phyloP scores from a whole-genome alignment of 2,888 invertebrate genomes.

The Drosophila ustulata region DNA sequence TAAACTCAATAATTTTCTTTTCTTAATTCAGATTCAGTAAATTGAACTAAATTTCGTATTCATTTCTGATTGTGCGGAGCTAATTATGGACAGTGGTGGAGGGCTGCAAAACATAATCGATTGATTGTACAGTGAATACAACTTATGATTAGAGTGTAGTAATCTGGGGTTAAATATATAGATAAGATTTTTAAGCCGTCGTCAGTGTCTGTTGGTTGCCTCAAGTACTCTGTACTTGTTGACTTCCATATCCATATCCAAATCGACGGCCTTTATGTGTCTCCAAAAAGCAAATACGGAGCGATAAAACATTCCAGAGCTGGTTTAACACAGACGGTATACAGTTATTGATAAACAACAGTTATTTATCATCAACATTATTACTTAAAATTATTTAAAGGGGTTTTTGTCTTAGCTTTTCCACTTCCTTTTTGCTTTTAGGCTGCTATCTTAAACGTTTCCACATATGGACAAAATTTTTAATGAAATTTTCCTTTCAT shows the following conservation, averaged over 20 bases:
- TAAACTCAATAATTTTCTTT: constrained; percentile 29
- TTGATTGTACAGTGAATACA: constrained; percentile 34
- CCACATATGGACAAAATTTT: constrained; percentile 29
- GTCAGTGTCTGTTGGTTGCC: constrained; percentile 7
- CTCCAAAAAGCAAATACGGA: constrained; percentile 57
- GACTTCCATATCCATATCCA: constrained; percentile 7
- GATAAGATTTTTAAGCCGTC: constrained; percentile 29
- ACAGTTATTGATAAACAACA: constrained; percentile 76
- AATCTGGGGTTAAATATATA: constrained; percentile 41
- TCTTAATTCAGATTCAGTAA: constrained; percentile 4
- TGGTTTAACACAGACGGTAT: constrained; percentile 81
- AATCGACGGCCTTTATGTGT: constrained; percentile 27
- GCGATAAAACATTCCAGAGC: constrained; percentile 76
- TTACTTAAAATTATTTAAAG: constrained; percentile 75
- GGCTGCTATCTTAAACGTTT: constrained; percentile 36
- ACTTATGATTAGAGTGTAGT: constrained; percentile 30
- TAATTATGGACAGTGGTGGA: background rate
- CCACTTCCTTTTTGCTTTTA: constrained; percentile 13
- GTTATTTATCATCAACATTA: constrained; percentile 64
- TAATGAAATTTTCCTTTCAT: constrained; percentile 48
- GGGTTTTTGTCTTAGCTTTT: constrained; percentile 37
- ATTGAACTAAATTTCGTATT: constrained; percentile 26
- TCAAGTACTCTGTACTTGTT: constrained; percentile 45
- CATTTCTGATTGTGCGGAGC: constrained; percentile 24
- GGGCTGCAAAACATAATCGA: constrained; percentile 21